Percentiles rank a stretch among this genome's conserved stretches.
Conservation (phyloP, 2,888 invertebrate genomes). For the Opisthograptis luteolata region DNA sequence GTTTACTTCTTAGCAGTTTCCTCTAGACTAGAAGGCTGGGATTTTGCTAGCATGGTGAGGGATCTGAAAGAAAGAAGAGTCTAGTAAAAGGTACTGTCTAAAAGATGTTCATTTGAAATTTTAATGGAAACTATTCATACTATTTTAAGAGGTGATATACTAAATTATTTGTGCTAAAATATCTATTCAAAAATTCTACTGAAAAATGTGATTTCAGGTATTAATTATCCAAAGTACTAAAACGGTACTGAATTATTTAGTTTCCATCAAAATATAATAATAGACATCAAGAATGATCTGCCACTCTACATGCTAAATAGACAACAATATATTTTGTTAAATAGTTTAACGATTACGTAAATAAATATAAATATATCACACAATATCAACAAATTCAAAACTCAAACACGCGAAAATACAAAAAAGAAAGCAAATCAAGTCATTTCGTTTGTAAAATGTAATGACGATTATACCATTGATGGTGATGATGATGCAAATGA, state of each 20-base stretch:
- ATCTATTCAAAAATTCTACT: too few species aligned
- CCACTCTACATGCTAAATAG: slow-evolving; percentile 17
- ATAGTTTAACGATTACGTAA: not conserved
- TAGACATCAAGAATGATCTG: not conserved
- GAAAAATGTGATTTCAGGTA: not conserved
- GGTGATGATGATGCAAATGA: slow-evolving; percentile 53
- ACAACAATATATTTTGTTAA: too few species aligned
- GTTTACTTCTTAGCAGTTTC: slow-evolving; percentile 66
- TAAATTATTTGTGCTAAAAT: not conserved
- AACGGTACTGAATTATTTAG: too few species aligned
- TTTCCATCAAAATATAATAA: slow-evolving; percentile 5
- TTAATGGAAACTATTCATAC: slow-evolving; percentile 5
- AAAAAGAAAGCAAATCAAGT: slow-evolving; percentile 25
- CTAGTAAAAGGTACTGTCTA: not conserved
- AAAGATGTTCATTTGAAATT: not conserved
- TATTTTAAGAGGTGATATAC: not conserved
- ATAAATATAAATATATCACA: slow-evolving; percentile 20
- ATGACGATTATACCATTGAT: slow-evolving; percentile 23
- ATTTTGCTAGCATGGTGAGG: slow-evolving; percentile 73
- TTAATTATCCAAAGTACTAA: too few species aligned
- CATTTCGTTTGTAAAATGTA: slow-evolving; percentile 1
- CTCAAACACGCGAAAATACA: slow-evolving; percentile 20
- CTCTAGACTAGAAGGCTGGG: slow-evolving; percentile 70
- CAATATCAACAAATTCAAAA: slow-evolving; percentile 17
- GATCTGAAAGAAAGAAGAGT: slow-evolving; percentile 64